Evolutionary conservation across 2,797 vertebrate species (phyloP).

Genomic region (Nannoperca obscura): DNA sequence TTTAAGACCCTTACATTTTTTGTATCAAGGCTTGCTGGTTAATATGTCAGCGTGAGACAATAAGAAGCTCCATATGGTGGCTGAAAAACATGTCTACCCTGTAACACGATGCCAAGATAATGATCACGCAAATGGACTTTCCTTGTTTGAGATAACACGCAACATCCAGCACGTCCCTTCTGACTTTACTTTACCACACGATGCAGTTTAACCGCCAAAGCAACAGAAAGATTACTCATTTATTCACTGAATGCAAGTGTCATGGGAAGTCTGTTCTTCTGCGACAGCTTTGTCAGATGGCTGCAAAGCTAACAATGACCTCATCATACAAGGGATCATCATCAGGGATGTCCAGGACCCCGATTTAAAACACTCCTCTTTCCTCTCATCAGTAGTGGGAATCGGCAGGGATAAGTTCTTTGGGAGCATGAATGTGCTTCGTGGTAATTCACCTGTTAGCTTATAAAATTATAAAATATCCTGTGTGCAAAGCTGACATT

Average conservation of each 20-base stretch:
- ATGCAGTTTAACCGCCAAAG: background rate
- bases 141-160: slow-evolving; percentile 9
- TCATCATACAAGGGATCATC: slow-evolving; percentile 12
- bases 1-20: too few relatives aligned
- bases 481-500: background rate
- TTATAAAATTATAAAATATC: background rate
- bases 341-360: background rate
- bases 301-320: slow-evolving; percentile 11
- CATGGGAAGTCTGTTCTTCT: background rate
- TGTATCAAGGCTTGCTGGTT: background rate
- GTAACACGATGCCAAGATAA: background rate
- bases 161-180: accelerated
- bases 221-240: background rate
- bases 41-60: background rate
- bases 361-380: background rate
- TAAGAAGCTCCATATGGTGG: slow-evolving; percentile 36
- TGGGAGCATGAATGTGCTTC: background rate
- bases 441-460: background rate
- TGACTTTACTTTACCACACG: slow-evolving; percentile 7
- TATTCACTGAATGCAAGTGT: background rate
- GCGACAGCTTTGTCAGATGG: background rate
- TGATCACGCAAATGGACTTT: slow-evolving; percentile 16
- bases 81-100: background rate
- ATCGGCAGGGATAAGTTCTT: too few relatives aligned
- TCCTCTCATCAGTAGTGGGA: background rate